These are phyloP conservation scores for Microdon myrmicae DNA, from an alignment of 2,888 invertebrate genomes.

Conservation along the genomic window DNA sequence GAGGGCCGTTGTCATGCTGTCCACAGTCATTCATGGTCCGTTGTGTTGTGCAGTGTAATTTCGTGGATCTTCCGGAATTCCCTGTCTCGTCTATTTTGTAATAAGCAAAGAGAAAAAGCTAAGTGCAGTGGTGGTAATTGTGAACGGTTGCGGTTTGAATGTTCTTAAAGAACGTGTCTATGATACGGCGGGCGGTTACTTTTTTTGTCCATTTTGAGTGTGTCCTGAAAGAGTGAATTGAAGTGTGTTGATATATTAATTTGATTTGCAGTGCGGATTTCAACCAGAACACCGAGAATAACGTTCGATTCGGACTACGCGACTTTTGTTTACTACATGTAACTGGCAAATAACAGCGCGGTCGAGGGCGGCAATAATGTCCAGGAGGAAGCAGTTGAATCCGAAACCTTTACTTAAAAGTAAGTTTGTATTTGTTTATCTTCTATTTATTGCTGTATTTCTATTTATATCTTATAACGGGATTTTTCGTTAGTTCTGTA, in stretches of 20 bases:
- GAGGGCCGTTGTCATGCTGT: constrained; percentile 43
- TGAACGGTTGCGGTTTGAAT: no score
- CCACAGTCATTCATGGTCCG: constrained; percentile 42
- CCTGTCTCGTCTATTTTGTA: constrained; percentile 1
- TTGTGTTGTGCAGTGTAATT: constrained; percentile 14
- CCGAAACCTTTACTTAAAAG: constrained; percentile 92
- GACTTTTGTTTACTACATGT: constrained; percentile 51
- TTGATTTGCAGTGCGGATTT: no score
- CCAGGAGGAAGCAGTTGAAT: constrained; percentile 95
- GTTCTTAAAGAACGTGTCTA: no score
- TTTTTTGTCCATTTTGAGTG: constrained; percentile 1
- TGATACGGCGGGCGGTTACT: constrained; percentile 8
- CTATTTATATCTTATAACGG: no score
- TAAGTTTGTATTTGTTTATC: no score
- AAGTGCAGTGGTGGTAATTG: no score
- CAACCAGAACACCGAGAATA: no score
- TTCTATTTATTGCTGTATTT: no score
- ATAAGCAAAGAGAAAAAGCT: constrained; percentile 3
- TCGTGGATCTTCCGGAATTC: constrained; percentile 10
- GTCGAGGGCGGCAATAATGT: constrained; percentile 72
- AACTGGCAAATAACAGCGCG: constrained; percentile 54
- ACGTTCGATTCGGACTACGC: no score
- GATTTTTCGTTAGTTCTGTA: no score
- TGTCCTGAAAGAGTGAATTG: not conserved
- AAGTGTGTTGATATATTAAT: no score